phyloP scores from a whole-genome alignment of 2,113 vertebrate genomes.

The Cinclus cinclus region DNA sequence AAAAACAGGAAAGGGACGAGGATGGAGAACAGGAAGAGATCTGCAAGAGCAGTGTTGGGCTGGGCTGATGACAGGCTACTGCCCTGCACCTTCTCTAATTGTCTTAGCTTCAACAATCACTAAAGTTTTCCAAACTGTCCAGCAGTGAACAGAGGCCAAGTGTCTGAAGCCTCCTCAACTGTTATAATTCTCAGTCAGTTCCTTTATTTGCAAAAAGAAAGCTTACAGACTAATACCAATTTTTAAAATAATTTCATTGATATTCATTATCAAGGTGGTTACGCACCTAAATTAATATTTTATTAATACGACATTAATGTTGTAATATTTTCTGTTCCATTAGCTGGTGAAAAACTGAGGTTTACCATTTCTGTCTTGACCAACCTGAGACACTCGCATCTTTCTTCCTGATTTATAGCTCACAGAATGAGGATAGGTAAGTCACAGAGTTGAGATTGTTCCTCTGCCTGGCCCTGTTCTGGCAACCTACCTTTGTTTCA shows the following conservation, averaged over 20 bases:
- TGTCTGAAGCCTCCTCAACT: neutral
- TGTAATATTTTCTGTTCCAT: neutral
- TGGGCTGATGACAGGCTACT: neutral
- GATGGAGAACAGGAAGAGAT: neutral
- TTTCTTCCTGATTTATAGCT: conserved; percentile 8
- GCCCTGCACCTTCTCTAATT: neutral
- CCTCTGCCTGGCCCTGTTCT: neutral
- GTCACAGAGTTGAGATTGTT: neutral
- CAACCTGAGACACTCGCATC: neutral
- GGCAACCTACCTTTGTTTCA: neutral
- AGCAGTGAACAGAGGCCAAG: neutral
- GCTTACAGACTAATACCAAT: neutral
- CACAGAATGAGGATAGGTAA: neutral
- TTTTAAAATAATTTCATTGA: neutral
- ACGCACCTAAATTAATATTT: neutral
- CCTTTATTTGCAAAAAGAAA: neutral
- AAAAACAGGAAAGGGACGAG: neutral
- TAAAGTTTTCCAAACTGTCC: neutral
- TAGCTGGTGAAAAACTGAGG: neutral
- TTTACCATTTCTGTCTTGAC: neutral
- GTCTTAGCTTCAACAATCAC: neutral
- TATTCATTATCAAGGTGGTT: neutral
- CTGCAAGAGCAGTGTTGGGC: no score
- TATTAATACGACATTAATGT: neutral
- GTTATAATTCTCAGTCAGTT: neutral